Base-by-base conservation (phyloP, 2,797 vertebrate genomes). In the Bovichtus variegatus region DNA sequence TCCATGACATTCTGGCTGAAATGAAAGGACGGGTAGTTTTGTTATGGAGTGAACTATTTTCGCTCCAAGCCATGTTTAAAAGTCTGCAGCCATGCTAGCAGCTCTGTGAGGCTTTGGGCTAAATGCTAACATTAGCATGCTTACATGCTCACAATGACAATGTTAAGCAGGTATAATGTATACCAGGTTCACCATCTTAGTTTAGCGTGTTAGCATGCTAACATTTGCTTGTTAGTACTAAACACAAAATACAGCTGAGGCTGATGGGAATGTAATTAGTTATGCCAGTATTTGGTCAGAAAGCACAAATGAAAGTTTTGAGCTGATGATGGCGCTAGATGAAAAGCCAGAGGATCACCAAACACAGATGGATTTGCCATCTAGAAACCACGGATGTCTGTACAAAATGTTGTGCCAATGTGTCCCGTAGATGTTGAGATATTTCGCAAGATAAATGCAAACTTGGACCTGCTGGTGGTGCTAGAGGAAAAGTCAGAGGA, bases 1-100 rank as follows among this genome's bases (percentile, higher is more conserved):
- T 60, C 21, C 18, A 1, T 50, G 57, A 59, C 72, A 27, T 25
- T 62, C 10, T 27, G 46, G 9, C 46, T 46, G 73, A 25, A 66
- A 59, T 74, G 18, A 53, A 67, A 54, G 5, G 50, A 0, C 0
- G 3, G n/a, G 11, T 25, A 0, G n/a, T 66, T 79, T 74, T 50
- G 60, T n/a, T 25, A 51, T 38, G 16, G 59, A 62, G 27, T 10
- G 16, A 63, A 34, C 16, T 55, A 27, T 69, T 60, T 49, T 40
- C 0, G 4, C 9, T 21, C 16, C 31, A 19, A 4, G 38, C 19
- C 9, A 12, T 23, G 40, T 54, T 59, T 58, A 11, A 41, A 61
- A 1, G 64, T 57, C 38, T 15, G 3, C 46, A 54, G 54, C 31
- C 29, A 27, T 0, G 8, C 27, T 34, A 50, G 23, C 19, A 31